Conservation (phyloP, 1,140 invertebrate species). For the Meteorus sp. region DNA sequence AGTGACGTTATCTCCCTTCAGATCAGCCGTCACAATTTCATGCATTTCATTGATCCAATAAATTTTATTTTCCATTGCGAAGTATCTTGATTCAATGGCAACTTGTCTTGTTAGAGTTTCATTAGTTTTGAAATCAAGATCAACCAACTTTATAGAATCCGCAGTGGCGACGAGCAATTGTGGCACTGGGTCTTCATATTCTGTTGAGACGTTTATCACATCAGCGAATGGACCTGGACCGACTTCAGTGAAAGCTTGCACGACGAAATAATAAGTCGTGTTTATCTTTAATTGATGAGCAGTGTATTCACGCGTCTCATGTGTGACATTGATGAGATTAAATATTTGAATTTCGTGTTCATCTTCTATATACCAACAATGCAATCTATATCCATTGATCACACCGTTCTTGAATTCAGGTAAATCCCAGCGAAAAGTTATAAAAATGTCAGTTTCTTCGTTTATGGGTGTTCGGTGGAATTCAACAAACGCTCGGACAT, state of each 20-base stretch:
- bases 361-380: conserved; percentile 64
- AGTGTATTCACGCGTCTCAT: conserved; percentile 59
- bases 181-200: conserved; percentile 74
- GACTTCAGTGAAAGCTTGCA: conserved; percentile 76
- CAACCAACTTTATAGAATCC: conserved; percentile 72
- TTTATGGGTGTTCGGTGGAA: conserved; percentile 47
- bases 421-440: conserved; percentile 74
- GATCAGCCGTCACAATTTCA: conserved; percentile 70
- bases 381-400: conserved; percentile 71
- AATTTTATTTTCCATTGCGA: conserved; percentile 71
- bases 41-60: conserved; percentile 85
- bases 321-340: conserved; percentile 37
- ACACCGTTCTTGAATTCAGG: conserved; percentile 74
- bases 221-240: conserved; percentile 71
- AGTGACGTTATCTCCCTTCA: conserved; percentile 60
- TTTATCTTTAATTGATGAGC: conserved; percentile 63
- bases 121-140: conserved; percentile 69
- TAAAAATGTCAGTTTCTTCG: conserved; percentile 57
- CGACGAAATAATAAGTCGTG: conserved; percentile 76
- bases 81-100: conserved; percentile 66
- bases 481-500: conserved; percentile 71
- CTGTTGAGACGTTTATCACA: conserved; percentile 65
- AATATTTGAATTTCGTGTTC: conserved; percentile 41
- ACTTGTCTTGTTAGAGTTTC: conserved; percentile 63
- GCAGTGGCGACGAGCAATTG: conserved; percentile 72